phyloP scores from a whole-genome alignment of 2,113 vertebrate species.

The Bufo gargarizans region DNA sequence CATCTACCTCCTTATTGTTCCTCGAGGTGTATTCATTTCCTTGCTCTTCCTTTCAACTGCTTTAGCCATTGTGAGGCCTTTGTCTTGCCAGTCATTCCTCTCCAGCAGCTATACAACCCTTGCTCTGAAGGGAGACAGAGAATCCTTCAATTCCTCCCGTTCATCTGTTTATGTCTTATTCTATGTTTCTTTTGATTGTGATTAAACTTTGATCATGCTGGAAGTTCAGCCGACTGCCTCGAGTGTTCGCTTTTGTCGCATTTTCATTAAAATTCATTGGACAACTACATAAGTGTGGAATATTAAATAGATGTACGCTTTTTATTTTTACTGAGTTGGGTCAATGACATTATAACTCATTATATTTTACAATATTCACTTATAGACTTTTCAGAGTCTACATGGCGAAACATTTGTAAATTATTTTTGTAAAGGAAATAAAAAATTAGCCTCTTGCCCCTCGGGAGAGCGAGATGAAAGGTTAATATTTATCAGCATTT shows the following conservation, averaged over 20 bases:
- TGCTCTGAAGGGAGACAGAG: background rate
- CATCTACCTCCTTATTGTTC: background rate
- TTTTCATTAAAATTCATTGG: slow-evolving; percentile 57
- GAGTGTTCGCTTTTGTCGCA: slow-evolving; percentile 41
- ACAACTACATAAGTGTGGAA: slow-evolving; percentile 41
- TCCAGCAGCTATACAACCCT: background rate
- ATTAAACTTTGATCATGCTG: slow-evolving; percentile 51
- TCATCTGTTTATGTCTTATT: slow-evolving; percentile 42
- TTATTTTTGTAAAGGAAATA: slow-evolving; percentile 53
- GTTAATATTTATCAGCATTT: slow-evolving; percentile 44
- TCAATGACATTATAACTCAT: slow-evolving; percentile 56
- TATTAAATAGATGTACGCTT: slow-evolving; percentile 54
- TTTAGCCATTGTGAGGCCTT: background rate
- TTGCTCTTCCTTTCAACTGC: background rate
- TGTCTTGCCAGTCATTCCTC: slow-evolving; percentile 30
- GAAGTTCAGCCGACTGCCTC: slow-evolving; percentile 41
- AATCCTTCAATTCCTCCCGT: background rate
- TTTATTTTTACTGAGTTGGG: slow-evolving; percentile 55
- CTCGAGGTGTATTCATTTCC: background rate
- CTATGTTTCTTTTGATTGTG: background rate
- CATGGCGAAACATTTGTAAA: slow-evolving; percentile 42
- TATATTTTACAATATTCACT: slow-evolving; percentile 58
- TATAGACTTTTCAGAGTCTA: slow-evolving; percentile 46
- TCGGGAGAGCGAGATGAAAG: slow-evolving; percentile 22
- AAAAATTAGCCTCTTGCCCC: slow-evolving; percentile 15